phyloP scores from a whole-genome alignment of 1,140 invertebrate genomes.

The Apis mellifera region Amel_HAv3.1 CM009933.2:13353001-13353500 shows the following conservation, averaged over 20 bases:
- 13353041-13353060: constrained; percentile 90
- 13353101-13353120: not conserved
- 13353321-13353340: too few species aligned
- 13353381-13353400: constrained; percentile 83
- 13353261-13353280: constrained; percentile 84
- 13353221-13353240: constrained; percentile 79
- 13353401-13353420: constrained; percentile 92
- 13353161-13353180: not conserved
- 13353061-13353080: constrained; percentile 85
- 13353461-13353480: constrained; percentile 58
- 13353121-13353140: too few species aligned
- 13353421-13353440: constrained; percentile 85
- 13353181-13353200: not conserved
- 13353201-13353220: not conserved
- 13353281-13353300: constrained; percentile 85
- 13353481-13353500: constrained; percentile 70
- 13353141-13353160: too few species aligned
- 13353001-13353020: constrained; percentile 86
- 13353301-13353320: constrained; percentile 87
- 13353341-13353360: too few species aligned
- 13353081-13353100: not conserved
- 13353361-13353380: too few species aligned
- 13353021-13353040: constrained; percentile 88
- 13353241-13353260: constrained; percentile 84
- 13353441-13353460: constrained; percentile 83